These are phyloP conservation scores for Odontothrips loti DNA, from an alignment of 2,888 invertebrate genomes.

Conservation along the genomic window DNA sequence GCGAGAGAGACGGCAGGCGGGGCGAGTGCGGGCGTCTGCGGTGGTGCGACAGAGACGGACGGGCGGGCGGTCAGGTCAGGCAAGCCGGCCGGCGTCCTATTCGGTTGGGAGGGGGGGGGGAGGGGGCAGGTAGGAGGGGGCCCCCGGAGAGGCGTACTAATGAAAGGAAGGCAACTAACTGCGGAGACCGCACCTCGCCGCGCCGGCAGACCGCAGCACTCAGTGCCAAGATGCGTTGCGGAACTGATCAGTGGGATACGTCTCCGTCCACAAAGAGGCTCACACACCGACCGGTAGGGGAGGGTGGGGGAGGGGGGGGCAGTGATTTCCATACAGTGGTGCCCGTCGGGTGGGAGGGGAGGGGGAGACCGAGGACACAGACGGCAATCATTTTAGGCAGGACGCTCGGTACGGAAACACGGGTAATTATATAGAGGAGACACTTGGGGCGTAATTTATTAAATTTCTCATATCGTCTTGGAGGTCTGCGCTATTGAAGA, in stretches of 20 bases:
- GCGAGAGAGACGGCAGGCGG: conserved; percentile 2
- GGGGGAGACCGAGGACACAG: not conserved
- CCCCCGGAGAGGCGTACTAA: conserved; percentile 1
- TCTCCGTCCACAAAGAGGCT: not conserved
- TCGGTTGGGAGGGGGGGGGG: not conserved
- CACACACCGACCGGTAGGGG: not conserved
- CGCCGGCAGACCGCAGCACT: not conserved
- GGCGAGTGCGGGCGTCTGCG: not conserved
- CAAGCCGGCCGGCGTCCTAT: not conserved
- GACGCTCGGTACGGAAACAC: no score
- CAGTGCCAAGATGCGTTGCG: conserved; percentile 17
- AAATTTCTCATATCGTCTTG: no score
- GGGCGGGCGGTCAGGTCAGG: not conserved
- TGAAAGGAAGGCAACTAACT: conserved; percentile 23
- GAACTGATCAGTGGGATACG: conserved; percentile 13
- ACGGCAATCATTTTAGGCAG: no score
- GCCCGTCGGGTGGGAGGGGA: not conserved
- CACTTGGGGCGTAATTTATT: no score
- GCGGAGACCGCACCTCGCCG: not conserved
- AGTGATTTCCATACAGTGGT: not conserved
- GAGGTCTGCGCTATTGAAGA: no score
- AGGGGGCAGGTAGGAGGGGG: not conserved
- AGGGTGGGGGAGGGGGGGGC: not conserved
- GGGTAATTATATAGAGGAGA: no score
- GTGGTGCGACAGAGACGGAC: not conserved